phyloP scores from a whole-genome alignment of 2,888 invertebrate species.

The Xanthorhoe spadicearia region DNA sequence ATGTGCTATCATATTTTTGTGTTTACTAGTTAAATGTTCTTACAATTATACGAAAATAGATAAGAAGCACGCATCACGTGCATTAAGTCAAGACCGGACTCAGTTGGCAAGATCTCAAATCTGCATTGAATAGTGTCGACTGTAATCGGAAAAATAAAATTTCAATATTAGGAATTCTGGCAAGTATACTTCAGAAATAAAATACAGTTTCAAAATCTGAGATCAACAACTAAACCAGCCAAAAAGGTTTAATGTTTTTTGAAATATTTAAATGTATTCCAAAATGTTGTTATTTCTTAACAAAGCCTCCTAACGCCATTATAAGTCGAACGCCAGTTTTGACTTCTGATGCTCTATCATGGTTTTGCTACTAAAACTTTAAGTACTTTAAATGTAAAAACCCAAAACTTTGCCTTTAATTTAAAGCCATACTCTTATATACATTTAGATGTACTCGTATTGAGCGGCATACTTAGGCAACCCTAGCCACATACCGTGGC shows the following conservation, averaged over 20 bases:
- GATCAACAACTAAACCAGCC: neutral
- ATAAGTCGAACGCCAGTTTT: too few species aligned
- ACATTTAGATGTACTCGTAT: neutral
- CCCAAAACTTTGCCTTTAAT: too few species aligned
- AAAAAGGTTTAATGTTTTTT: too few species aligned
- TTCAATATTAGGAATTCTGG: neutral
- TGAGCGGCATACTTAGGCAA: conserved; percentile 6
- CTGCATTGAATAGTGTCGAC: conserved; percentile 43
- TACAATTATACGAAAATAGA: conserved; percentile 42
- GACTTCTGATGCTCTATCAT: neutral
- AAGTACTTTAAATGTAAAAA: neutral
- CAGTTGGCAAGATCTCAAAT: conserved; percentile 58
- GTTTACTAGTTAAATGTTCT: neutral
- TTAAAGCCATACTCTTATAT: neutral
- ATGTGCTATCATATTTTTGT: too few species aligned
- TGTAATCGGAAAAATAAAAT: neutral
- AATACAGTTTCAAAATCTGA: neutral
- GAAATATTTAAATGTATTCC: too few species aligned
- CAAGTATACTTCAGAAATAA: neutral
- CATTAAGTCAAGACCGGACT: conserved; percentile 51
- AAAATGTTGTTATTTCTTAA: too few species aligned
- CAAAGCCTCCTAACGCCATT: too few species aligned
- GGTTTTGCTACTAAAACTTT: neutral
- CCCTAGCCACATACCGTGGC: conserved; percentile 45
- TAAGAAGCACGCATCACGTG: conserved; percentile 48